phyloP scores from a whole-genome alignment of 2,888 invertebrate species.

The Pegoplata infirma region DNA sequence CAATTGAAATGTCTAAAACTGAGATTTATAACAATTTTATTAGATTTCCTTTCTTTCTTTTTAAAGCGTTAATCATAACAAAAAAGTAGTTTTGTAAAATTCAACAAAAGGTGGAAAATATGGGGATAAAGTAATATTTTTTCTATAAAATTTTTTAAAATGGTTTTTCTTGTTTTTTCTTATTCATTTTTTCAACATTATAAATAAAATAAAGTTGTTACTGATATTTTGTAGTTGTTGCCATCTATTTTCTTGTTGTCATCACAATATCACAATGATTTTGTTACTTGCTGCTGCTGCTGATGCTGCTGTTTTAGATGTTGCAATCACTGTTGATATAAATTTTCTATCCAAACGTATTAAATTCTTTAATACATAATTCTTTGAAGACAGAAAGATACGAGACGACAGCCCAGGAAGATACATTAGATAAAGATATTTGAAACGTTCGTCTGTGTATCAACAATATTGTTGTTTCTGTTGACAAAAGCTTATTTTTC shows the following conservation, averaged over 20 bases:
- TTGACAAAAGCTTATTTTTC: conserved; percentile 40
- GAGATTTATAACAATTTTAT: conserved; percentile 53
- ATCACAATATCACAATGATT: not conserved
- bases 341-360: too few relatives aligned
- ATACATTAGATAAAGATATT: not conserved
- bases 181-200: not conserved
- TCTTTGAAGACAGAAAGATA: not conserved
- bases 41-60: conserved; percentile 14
- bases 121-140: too few relatives aligned
- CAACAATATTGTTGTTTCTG: conserved; percentile 31
- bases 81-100: too few relatives aligned
- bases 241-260: not conserved
- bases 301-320: not conserved
- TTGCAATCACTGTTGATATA: conserved; percentile 3
- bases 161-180: too few relatives aligned
- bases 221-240: not conserved
- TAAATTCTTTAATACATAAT: too few relatives aligned
- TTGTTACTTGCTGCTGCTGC: not conserved
- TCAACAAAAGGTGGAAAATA: too few relatives aligned
- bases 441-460: conserved; percentile 8
- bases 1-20: conserved; percentile 52
- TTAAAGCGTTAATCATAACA: too few relatives aligned
- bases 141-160: too few relatives aligned
- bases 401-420: not conserved
- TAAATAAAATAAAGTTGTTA: not conserved